Conservation (phyloP, 2,113 vertebrate species). For the Cnemophilus loriae region DNA sequence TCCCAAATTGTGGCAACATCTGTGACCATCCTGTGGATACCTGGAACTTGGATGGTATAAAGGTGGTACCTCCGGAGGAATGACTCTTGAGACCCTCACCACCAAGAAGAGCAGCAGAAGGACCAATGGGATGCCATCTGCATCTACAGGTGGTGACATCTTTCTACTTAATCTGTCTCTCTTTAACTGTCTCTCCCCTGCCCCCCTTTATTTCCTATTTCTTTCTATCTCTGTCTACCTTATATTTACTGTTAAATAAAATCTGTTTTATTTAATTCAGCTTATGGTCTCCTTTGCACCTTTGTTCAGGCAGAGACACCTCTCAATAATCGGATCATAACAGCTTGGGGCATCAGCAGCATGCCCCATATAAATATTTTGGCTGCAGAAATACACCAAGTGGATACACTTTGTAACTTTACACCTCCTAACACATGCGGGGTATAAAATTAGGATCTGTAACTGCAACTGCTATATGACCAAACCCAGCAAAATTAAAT, state of each 20-base stretch:
- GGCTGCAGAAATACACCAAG: neutral
- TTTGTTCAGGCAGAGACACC: neutral
- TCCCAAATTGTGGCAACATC: neutral
- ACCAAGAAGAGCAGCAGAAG: neutral
- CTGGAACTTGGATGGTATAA: accelerated
- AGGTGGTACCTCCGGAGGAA: neutral
- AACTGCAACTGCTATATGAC: neutral
- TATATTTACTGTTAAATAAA: neutral
- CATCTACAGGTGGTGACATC: neutral
- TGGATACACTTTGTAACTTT: neutral
- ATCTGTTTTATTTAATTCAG: neutral
- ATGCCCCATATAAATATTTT: neutral
- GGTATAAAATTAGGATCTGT: neutral
- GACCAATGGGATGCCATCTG: neutral
- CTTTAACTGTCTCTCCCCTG: neutral
- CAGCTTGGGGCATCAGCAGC: neutral
- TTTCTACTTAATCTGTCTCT: neutral
- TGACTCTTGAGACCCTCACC: neutral
- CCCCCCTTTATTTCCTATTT: neutral
- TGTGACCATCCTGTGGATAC: neutral
- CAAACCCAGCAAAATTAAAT: neutral
- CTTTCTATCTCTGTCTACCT: neutral
- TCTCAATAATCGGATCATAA: neutral
- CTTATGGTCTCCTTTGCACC: neutral
- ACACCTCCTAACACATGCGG: neutral